Base-by-base conservation (phyloP, 2,113 vertebrate species). In the Upupa epops region DNA sequence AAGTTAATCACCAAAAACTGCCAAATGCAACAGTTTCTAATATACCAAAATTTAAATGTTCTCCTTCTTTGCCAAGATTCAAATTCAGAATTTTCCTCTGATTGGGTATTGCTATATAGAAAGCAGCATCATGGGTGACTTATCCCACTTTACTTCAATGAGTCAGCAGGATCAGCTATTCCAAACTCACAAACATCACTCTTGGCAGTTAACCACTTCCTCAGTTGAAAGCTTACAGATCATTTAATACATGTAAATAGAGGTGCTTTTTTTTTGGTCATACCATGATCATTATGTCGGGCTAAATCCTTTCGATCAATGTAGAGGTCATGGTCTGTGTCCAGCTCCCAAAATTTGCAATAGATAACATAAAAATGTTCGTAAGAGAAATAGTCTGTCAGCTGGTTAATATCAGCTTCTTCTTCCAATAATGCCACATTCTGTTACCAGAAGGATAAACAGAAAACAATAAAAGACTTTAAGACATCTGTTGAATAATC, bases 281-380 rank as follows among this genome's bases (percentile, higher is more conserved):
- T 96, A 99, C 99, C 99, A 94, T 99, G 98, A 96, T 99, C 99
- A 6, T 97, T 98, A 95, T 99, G 99, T 32, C 98, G 98, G 13
- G 97, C 98, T 96, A 99, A 96, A 97, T 99, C 99, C 84, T 97
- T 98, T 86, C 97, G 97, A 95, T 99, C 98, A 31, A 99, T 98
- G 95, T 98, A 98, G 64, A 99, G 98, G 97, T 99, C 99, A 7
- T 99, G 99, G 97, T 99, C 99, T 0, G 98, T 97, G 96, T 99
- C 99, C 86, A 99, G 97, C 97, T 99, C 99, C 98, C 99, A 99
- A 96, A 99, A 99, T 96, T 99, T 99, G 96, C 99, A 99, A 96
- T 99, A 99, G 94, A 99, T 99, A 55, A 99, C 99, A 24, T 99
- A 99, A 95, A 99, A 99, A 88, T 99, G 99, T 94, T 99, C 99